Evolutionary conservation across 1,140 invertebrate species (phyloP), one percentile per base, ranked within the genome.

Genomic region (Lordiphosa collinella): DNA sequence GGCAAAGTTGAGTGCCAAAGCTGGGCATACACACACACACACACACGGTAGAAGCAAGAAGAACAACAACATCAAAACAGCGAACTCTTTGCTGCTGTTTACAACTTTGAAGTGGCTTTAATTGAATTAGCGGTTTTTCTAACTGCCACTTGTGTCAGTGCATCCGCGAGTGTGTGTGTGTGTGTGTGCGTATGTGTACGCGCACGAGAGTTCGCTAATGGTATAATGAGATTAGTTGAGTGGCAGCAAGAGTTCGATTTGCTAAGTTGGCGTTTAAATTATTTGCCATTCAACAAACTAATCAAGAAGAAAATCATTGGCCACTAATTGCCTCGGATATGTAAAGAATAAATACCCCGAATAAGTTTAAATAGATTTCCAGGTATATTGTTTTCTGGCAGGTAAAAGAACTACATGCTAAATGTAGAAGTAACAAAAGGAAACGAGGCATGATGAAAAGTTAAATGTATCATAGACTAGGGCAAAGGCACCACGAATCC

Each of bases 101-200:
- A 61, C 50, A 67, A 62, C 59, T 72, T 52, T 57, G 56, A 69
- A 76, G 67, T 72, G 41, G 49, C 41, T 65, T 72, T 78, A 78
- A 82, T 78, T 73, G 51, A 82, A 73, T 82, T 82, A 76, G 68
- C 37, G 78, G 59, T 55, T 62, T 68, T 50, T 63, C 56, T 67
- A 71, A 52, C 55, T 40, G 32, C 40, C 40, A 55, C 63, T 51
- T 73, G 51, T 47, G 41, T 49, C 29, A 35, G 2, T 40, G 8
- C 37, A 9, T 14, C 14, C 49, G 35, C 35, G 12, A 31, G 12
- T 1, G 4, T 32, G 50, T 32, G 22, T 22, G 22, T 44, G 37
- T 12, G 38, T 25, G 29, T 52, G 13, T 41, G 52, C 32, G 14
- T 41, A 29, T 31, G 38, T 31, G 16, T 12, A n/a, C n/a, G n/a